Evolutionary conservation across 2,797 vertebrate genomes (phyloP).

Genomic region (Etheostoma nigrum): DNA sequence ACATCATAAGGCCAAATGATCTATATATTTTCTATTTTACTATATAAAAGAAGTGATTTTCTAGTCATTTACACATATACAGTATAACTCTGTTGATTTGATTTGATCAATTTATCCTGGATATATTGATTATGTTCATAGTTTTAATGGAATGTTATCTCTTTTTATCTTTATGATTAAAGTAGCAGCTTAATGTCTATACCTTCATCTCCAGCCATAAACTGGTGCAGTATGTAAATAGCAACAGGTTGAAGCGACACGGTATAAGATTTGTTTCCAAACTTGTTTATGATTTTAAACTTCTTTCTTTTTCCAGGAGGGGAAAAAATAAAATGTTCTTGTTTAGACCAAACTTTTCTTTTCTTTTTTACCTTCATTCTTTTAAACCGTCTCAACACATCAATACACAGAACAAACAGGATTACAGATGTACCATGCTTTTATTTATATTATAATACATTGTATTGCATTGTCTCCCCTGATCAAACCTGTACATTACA

Average conservation of each 20-base stretch:
- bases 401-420: background rate
- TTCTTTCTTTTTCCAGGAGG: conserved; percentile 16
- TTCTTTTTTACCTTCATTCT: background rate
- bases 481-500: conserved; percentile 34
- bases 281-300: conserved; percentile 22
- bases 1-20: conserved; percentile 92
- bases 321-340: conserved; percentile 26
- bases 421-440: conserved; percentile 46
- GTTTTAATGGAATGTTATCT: conserved; percentile 80
- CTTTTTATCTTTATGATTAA: conserved; percentile 63
- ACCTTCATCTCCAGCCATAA: conserved; percentile 57
- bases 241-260: conserved; percentile 1
- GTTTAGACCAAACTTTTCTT: conserved; percentile 6
- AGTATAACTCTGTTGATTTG: conserved; percentile 82
- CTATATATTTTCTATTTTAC: conserved; percentile 99
- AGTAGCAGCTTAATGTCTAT: conserved; percentile 63
- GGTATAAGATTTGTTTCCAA: conserved; percentile 68
- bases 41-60: conserved; percentile 89
- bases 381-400: background rate
- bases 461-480: conserved; percentile 63
- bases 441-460: conserved; percentile 68
- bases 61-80: conserved; percentile 87
- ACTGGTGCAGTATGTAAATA: conserved; percentile 68
- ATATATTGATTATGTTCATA: conserved; percentile 85
- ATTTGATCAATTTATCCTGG: conserved; percentile 87